Conservation (phyloP, 2,113 vertebrate genomes). For the Alouatta palliata region DNA sequence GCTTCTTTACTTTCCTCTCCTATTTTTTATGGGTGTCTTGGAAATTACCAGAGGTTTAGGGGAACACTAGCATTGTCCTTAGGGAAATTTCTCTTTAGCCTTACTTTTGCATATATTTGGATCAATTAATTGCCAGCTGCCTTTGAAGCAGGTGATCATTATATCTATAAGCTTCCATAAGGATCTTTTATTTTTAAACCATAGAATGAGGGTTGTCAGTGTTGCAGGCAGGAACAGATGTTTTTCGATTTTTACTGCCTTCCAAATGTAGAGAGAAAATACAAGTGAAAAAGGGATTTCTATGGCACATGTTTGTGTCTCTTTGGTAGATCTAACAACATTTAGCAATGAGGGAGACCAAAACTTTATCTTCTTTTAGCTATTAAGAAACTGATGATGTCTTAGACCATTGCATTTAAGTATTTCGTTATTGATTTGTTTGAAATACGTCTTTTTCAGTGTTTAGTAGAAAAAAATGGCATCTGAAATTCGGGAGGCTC, state of each 20-base stretch:
- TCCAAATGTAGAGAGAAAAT: slow-evolving; percentile 25
- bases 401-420: not conserved
- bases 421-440: not conserved
- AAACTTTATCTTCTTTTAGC: not conserved
- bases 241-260: slow-evolving; percentile 38
- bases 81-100: slow-evolving; percentile 56
- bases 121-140: slow-evolving; percentile 55
- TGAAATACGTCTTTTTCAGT: not conserved
- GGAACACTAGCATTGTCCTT: slow-evolving; percentile 20
- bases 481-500: not conserved
- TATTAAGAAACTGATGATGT: not conserved
- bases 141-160: slow-evolving; percentile 73
- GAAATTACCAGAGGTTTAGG: not conserved
- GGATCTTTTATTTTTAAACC: slow-evolving; percentile 57
- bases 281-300: not conserved
- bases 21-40: not conserved
- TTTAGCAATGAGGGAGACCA: not conserved
- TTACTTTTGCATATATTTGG: slow-evolving; percentile 66
- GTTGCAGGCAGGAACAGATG: not conserved
- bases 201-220: slow-evolving; percentile 43
- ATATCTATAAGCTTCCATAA: slow-evolving; percentile 64
- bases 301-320: not conserved
- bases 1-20: not conserved
- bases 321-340: not conserved
- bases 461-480: not conserved